phyloP scores from a whole-genome alignment of 1,140 invertebrate genomes.

The Leptopilina clavipes region DNA sequence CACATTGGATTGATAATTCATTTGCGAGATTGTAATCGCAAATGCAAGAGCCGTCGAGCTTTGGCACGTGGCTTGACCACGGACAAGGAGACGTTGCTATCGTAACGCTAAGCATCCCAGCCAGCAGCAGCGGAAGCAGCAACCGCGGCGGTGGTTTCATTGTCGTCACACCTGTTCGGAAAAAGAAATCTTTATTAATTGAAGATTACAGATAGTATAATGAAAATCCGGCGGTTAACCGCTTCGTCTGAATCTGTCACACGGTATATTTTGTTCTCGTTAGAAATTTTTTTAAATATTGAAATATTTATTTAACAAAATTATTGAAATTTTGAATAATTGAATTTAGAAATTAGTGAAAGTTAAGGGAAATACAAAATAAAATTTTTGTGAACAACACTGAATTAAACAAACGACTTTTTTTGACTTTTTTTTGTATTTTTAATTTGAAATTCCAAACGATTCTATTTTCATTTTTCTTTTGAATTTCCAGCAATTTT shows the following conservation, averaged over 20 bases:
- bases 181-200: background rate
- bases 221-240: background rate
- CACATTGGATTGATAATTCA: conserved; percentile 91
- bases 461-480: no score
- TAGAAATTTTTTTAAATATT: background rate
- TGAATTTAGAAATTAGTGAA: no score
- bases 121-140: conserved; percentile 54
- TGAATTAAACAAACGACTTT: no score
- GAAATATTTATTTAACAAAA: no score
- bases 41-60: conserved; percentile 89
- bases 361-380: no score
- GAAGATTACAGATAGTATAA: background rate
- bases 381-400: no score
- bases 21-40: conserved; percentile 89
- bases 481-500: no score
- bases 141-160: conserved; percentile 37
- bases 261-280: background rate
- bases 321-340: no score
- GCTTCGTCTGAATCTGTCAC: background rate
- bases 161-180: background rate
- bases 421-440: no score
- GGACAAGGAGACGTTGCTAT: conserved; percentile 83
- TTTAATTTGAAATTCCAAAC: no score
- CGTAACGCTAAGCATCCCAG: conserved; percentile 44
- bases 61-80: conserved; percentile 77